Evolutionary conservation across 2,888 invertebrate genomes (phyloP).

Genomic region (Acleris emargana): DNA sequence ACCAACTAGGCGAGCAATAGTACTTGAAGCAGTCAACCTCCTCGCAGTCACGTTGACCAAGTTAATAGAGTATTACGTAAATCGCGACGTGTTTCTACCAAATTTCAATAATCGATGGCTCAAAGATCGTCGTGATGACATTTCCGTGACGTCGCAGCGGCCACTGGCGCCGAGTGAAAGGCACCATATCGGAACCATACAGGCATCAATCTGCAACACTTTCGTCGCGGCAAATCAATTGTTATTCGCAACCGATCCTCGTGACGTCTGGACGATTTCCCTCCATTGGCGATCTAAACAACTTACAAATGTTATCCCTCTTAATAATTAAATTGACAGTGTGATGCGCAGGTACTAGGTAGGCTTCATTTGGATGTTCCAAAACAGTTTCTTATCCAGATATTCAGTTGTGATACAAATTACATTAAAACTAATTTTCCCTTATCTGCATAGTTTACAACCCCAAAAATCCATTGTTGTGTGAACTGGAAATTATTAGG

Average conservation of each 20-base stretch:
- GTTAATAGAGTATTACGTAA: conserved; percentile 3
- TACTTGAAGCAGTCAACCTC: no score
- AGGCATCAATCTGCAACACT: conserved; percentile 74
- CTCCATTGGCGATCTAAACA: conserved; percentile 25
- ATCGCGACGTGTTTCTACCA: conserved; percentile 3
- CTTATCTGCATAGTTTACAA: no score
- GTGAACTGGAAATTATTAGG: no score
- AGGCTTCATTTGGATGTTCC: no score
- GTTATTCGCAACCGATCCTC: conserved; percentile 64
- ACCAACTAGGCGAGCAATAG: no score
- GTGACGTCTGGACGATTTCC: conserved; percentile 54
- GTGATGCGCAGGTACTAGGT: no score
- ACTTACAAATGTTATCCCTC: no score
- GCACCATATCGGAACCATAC: conserved; percentile 55
- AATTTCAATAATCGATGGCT: conserved; percentile 23
- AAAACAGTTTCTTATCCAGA: no score
- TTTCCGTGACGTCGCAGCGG: conserved; percentile 42
- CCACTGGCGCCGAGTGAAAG: conserved; percentile 71
- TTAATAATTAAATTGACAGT: no score
- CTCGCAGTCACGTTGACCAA: neutral
- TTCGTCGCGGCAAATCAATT: conserved; percentile 71
- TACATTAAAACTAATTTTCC: no score
- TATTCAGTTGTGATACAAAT: no score
- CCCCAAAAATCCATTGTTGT: no score
- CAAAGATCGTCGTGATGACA: conserved; percentile 30